A percentile compares a stretch with the other conserved stretches of the same genome.
Conservation (phyloP, 35 echinoderm and acorn worm genomes). For the Stichopus chloronotus region DNA sequence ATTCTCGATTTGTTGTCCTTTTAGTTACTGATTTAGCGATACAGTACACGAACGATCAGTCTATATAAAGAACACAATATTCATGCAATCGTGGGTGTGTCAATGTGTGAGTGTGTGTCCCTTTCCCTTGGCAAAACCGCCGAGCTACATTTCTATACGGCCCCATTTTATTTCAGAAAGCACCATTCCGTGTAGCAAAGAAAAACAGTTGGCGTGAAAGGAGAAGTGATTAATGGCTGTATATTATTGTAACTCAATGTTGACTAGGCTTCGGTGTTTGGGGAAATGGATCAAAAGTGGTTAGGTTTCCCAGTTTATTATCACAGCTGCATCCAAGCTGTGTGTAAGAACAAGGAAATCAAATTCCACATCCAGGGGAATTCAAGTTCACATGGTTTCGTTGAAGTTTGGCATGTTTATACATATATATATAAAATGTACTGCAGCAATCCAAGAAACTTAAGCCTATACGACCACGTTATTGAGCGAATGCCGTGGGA, state of each 20-base stretch:
- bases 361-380: neutral
- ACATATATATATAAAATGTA: too few species aligned
- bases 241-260: conserved; percentile 38
- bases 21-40: too few species aligned
- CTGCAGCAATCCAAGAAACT: too few species aligned
- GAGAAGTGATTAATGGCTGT: conserved; percentile 40
- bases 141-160: neutral
- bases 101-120: neutral
- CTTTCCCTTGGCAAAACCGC: neutral
- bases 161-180: neutral
- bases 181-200: neutral
- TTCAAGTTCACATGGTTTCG: neutral
- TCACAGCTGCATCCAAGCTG: conserved; percentile 9
- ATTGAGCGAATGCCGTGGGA: too few species aligned
- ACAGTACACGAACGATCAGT: too few species aligned
- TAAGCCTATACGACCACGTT: too few species aligned
- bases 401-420: neutral
- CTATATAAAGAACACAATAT: too few species aligned
- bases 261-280: neutral
- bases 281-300: conserved; percentile 18
- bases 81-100: too few species aligned
- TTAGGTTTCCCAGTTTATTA: conserved; percentile 19
- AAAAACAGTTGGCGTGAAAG: conserved; percentile 1
- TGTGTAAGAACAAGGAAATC: conserved; percentile 10
- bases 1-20: too few species aligned